These are phyloP conservation scores for Sander lucioperca DNA, from an alignment of 2,113 vertebrate species.

Conservation along the genomic window DNA sequence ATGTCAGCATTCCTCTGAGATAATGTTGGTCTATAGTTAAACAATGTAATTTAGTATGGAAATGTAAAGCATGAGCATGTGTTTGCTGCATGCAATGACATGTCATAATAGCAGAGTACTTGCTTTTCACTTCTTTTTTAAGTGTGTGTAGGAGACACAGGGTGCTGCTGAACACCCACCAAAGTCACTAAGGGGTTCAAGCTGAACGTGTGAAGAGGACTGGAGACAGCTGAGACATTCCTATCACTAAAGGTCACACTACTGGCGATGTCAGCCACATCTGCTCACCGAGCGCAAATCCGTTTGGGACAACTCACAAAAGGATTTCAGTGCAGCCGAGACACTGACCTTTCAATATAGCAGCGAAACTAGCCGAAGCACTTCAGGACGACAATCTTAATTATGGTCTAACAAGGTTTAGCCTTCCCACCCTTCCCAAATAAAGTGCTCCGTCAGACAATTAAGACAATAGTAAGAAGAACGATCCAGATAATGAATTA, in stretches of 20 bases:
- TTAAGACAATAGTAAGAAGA: constrained; percentile 60
- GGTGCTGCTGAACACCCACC: constrained; percentile 45
- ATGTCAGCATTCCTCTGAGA: constrained; percentile 44
- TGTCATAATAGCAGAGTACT: constrained; percentile 53
- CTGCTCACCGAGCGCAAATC: constrained; percentile 78
- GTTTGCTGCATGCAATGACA: constrained; percentile 51
- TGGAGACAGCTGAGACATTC: constrained; percentile 72
- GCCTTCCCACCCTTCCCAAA: constrained; percentile 50
- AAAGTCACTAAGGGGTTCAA: constrained; percentile 55
- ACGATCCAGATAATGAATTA: constrained; percentile 69
- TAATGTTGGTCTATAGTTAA: constrained; percentile 37
- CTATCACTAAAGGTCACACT: constrained; percentile 81
- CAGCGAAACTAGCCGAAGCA: constrained; percentile 68
- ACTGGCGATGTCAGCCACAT: constrained; percentile 76
- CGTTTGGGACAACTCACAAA: constrained; percentile 79
- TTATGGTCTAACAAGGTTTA: constrained; percentile 77
- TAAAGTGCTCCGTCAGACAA: constrained; percentile 71
- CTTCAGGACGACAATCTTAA: constrained; percentile 81
- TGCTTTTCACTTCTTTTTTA: constrained; percentile 26
- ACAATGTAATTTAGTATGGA: constrained; percentile 39
- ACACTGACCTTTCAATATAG: constrained; percentile 81
- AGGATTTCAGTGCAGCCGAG: constrained; percentile 73
- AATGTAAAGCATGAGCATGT: constrained; percentile 45
- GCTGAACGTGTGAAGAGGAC: constrained; percentile 51
- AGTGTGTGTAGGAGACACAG: constrained; percentile 16